Evolutionary conservation across 2,797 vertebrate genomes (phyloP).

Genomic region (Hozukius guyotensis): DNA sequence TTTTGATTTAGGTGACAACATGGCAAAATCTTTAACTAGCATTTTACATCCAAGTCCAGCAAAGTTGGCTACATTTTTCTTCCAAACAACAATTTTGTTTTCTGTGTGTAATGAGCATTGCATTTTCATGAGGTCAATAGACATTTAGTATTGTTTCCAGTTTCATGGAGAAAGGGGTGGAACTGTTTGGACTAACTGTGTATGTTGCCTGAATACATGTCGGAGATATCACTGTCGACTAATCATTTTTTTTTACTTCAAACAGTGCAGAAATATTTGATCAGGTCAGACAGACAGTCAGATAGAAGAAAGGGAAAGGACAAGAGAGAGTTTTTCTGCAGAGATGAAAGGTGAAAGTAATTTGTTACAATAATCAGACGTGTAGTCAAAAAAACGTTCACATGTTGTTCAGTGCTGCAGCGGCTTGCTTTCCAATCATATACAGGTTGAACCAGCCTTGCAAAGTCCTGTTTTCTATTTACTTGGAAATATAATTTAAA

Average conservation of each 20-base stretch:
- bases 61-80: neutral
- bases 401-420: neutral
- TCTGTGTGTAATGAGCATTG: neutral
- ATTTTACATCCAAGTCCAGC: neutral
- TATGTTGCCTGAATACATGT: neutral
- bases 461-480: neutral
- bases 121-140: neutral
- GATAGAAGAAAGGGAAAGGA: neutral
- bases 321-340: neutral
- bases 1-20: neutral
- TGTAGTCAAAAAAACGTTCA: neutral
- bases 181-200: neutral
- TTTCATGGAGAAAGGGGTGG: neutral
- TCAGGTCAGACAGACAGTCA: neutral
- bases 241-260: neutral
- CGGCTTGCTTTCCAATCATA: constrained; percentile 15
- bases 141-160: neutral
- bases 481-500: neutral
- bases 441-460: neutral
- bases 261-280: neutral
- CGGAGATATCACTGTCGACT: neutral
- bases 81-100: neutral
- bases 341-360: constrained; percentile 21
- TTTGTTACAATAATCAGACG: constrained; percentile 12
- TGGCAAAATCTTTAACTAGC: fast-evolving